Percentiles rank a stretch among this genome's conserved stretches.
Evolutionary conservation across 2,888 invertebrate genomes (phyloP).

Genomic region (Ptilodon capucinus): DNA sequence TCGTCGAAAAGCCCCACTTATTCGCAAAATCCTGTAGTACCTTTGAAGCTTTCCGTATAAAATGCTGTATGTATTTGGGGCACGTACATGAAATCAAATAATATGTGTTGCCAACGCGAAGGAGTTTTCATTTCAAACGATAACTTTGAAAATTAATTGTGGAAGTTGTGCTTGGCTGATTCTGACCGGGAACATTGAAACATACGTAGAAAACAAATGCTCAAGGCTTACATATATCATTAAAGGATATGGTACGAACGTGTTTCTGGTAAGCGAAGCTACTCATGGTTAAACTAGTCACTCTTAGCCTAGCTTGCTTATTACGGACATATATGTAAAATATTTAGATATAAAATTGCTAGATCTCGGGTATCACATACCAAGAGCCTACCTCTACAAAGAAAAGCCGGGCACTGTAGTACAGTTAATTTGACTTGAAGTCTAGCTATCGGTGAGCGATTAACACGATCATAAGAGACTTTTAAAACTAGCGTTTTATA

Average conservation of each 20-base stretch:
- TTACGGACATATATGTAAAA: too few relatives aligned
- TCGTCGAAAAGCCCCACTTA: constrained; percentile 13
- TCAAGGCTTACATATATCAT: not conserved
- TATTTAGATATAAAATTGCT: too few relatives aligned
- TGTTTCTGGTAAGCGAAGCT: too few relatives aligned
- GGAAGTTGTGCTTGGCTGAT: constrained; percentile 19
- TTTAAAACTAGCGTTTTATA: too few relatives aligned
- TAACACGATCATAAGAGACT: too few relatives aligned
- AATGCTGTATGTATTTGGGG: constrained; percentile 24
- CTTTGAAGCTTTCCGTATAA: constrained; percentile 21
- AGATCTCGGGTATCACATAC: too few relatives aligned
- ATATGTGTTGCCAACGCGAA: constrained; percentile 25
- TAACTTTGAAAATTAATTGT: constrained; percentile 29
- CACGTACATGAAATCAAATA: constrained; percentile 36
- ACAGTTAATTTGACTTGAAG: too few relatives aligned
- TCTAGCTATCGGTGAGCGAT: too few relatives aligned
- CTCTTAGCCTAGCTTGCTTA: not conserved
- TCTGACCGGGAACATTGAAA: constrained; percentile 5
- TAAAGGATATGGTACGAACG: too few relatives aligned
- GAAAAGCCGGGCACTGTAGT: too few relatives aligned
- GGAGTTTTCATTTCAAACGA: constrained; percentile 22
- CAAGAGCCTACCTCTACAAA: too few relatives aligned
- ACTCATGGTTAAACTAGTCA: too few relatives aligned
- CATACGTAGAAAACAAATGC: not conserved
- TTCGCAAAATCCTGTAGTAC: constrained; percentile 22